These are phyloP conservation scores for Stomatorhinus ivindoensis DNA, from an alignment of 2,113 vertebrate species.

Conservation along the genomic window DNA sequence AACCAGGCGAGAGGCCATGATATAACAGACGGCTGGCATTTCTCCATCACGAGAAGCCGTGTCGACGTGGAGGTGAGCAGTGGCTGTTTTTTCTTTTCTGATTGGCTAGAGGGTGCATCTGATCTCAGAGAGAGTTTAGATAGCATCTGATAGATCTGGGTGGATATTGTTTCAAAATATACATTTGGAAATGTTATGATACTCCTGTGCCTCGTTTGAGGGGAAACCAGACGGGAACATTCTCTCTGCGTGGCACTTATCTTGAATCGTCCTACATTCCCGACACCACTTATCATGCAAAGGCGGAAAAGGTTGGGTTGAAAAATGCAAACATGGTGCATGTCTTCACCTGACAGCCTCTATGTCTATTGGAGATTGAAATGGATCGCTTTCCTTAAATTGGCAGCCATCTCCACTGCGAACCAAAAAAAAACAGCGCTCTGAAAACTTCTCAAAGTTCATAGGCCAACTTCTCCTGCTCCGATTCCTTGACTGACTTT, in stretches of 20 bases:
- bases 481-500: neutral
- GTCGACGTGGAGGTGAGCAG: neutral
- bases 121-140: neutral
- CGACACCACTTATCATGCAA: constrained; percentile 37
- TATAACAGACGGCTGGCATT: neutral
- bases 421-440: neutral
- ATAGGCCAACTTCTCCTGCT: neutral
- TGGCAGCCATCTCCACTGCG: neutral
- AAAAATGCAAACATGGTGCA: constrained; percentile 39
- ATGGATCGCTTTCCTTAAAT: neutral
- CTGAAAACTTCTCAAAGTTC: neutral
- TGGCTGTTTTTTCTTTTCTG: neutral
- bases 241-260: constrained; percentile 39
- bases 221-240: neutral
- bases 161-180: constrained; percentile 3
- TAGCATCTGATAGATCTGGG: neutral
- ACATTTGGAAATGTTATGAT: neutral
- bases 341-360: constrained; percentile 25
- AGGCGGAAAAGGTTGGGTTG: constrained; percentile 26
- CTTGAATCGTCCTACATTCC: constrained; percentile 49
- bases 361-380: neutral
- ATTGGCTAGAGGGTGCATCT: neutral
- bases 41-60: neutral
- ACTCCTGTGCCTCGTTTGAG: neutral
- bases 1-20: neutral